Percentiles rank a stretch among this genome's conserved stretches.
These are phyloP conservation scores for Xiphophorus couchianus DNA, from an alignment of 2,113 vertebrate genomes.

Conservation along the genomic window DNA sequence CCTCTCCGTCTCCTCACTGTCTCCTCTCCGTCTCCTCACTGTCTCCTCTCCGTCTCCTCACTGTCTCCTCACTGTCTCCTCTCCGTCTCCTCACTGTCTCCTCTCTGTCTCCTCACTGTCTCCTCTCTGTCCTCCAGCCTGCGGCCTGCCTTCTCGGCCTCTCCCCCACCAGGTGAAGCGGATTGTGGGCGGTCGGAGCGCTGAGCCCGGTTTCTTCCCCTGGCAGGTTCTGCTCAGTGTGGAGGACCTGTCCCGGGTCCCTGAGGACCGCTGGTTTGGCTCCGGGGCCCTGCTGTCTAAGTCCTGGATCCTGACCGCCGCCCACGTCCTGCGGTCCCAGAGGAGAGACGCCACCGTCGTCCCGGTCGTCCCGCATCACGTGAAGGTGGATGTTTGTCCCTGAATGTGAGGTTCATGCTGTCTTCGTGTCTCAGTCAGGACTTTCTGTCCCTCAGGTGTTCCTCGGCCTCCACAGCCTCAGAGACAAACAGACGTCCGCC, in stretches of 20 bases:
- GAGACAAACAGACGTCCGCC: constrained; percentile 80
- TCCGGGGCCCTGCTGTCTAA: constrained; percentile 91
- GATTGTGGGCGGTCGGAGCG: constrained; percentile 88
- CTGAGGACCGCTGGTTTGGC: constrained; percentile 93
- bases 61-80: too few relatives aligned
- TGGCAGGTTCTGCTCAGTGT: constrained; percentile 96
- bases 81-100: too few relatives aligned
- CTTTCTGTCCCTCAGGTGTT: constrained; percentile 74
- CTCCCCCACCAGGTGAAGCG: constrained; percentile 87
- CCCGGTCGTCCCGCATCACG: constrained; percentile 86
- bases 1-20: too few relatives aligned
- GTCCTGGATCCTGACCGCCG: constrained; percentile 92
- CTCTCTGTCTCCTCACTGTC: neutral
- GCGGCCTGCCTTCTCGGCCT: constrained; percentile 80
- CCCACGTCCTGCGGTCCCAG: constrained; percentile 91
- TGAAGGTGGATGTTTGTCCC: constrained; percentile 71
- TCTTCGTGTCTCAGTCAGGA: neutral
- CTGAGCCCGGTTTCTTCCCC: constrained; percentile 89
- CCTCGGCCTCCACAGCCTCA: constrained; percentile 85
- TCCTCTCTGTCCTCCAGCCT: constrained; percentile 43
- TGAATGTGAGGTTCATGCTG: too few relatives aligned
- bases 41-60: too few relatives aligned
- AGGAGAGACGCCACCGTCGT: constrained; percentile 86
- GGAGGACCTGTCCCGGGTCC: constrained; percentile 90
- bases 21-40: too few relatives aligned